Base-by-base conservation (phyloP, 2,888 invertebrate genomes). In the Liodrosophila aerea region DNA sequence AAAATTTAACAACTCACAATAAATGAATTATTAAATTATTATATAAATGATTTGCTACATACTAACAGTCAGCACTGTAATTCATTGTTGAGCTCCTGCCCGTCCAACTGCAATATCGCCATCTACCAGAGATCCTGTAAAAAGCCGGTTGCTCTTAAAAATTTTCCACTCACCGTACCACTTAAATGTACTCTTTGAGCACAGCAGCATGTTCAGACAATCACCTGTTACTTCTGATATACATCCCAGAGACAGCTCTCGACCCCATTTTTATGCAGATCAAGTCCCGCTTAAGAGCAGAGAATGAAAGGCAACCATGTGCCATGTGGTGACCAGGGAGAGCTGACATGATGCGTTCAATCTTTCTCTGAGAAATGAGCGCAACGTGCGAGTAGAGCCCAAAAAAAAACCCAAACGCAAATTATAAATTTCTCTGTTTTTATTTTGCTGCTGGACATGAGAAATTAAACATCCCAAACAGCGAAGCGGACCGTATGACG, bases 221-320 rank as follows among this genome's bases (percentile, higher is more conserved):
- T 78, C 76, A 76, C 76, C 76, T 76, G 76, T 76, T 76, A 78
- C 71, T 75, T 66, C 64, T 64, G 56, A 77, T 61, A 71, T 66
- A 56, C 52, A 78, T 77, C 71, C 67, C 75, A 64, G 68, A 81
- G 74, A 77, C 63, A 50, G 51, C 53, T 56, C 76, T 56, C 76
- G 81, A 82, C 80, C 85, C 80, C 76, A 78, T 63, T 85, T 73
- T 77, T 72, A 83, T 78, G 78, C 85, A 78, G 78, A 78, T 78
- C 78, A 78, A 78, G 84, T 83, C 78, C 85, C 80, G 85, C 78
- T 78, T 83, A 82, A 85, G 78, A 78, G 78, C 80, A 67, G 60
- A 69, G 52, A 53, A 46, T 49, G 31, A 47, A 51, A 37, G 7
- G n/a, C 37, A 53, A 57, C 54, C 47, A 59, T 34, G 41, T 56